These are phyloP conservation scores for Epistrophe grossulariae DNA, from an alignment of 2,888 invertebrate species.

Conservation along the genomic window DNA sequence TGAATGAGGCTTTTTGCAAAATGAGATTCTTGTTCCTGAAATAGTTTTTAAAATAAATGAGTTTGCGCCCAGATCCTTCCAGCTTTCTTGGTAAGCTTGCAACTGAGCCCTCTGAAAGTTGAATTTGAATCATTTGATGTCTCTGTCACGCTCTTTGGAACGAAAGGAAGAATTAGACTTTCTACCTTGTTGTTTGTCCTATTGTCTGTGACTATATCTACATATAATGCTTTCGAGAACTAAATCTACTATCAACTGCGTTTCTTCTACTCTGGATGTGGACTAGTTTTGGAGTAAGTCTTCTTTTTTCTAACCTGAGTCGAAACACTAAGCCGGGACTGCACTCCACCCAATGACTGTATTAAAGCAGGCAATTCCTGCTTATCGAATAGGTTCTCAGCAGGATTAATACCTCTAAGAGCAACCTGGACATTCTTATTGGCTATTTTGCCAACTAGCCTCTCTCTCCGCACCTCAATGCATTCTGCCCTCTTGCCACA, in stretches of 20 bases:
- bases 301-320: neutral
- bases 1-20: constrained; percentile 17
- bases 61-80: constrained; percentile 22
- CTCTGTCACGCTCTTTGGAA: constrained; percentile 1
- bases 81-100: constrained; percentile 10
- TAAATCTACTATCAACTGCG: neutral
- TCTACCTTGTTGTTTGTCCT: neutral
- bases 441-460: constrained; percentile 24
- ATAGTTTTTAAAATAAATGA: constrained; percentile 20
- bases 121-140: constrained; percentile 6
- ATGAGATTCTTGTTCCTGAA: constrained; percentile 34
- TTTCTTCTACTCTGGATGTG: neutral
- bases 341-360: constrained; percentile 32
- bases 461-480: constrained; percentile 39
- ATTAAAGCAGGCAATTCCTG: constrained; percentile 27
- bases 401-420: constrained; percentile 30
- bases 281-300: neutral
- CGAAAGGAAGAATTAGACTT: constrained; percentile 34
- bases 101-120: constrained; percentile 20
- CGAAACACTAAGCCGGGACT: constrained; percentile 28
- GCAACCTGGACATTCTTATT: constrained; percentile 39
- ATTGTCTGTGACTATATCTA: neutral
- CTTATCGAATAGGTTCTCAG: constrained; percentile 26
- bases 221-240: neutral
- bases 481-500: constrained; percentile 46